Evolutionary conservation across 2,113 vertebrate species (phyloP), one percentile per base, ranked within the genome.

Genomic region (Phylloscopus whistleri): DNA sequence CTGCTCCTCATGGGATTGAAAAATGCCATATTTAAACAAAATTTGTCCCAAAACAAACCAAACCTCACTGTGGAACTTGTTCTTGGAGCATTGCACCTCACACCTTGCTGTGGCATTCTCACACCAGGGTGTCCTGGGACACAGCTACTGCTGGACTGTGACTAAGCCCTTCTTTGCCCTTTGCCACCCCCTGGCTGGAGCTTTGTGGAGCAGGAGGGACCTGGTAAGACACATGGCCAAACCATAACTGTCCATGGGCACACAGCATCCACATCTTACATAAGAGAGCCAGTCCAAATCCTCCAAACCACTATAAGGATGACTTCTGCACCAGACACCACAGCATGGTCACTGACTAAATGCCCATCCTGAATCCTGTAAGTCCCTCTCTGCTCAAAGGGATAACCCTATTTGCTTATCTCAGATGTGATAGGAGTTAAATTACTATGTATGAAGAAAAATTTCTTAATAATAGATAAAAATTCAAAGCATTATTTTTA

Each of bases 171-270:
- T 52, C 72, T 67, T 84, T 19, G 8, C 14, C 30, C 12, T 94
- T 77, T 75, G 14, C 30, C 13, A n/a, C 0, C 2, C 1, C 9
- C 15, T 48, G 22, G 7, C 0, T 53, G 46, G 83, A 85, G 20
- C 0, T 85, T 69, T 74, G 15, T 12, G 14, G 15, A 87, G 23
- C 19, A 35, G 23, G 13, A 64, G 13, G 9, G 27, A 56, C 20
- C 5, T 1, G 0, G 2, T 27, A 59, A 41, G 31, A 21, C 37
- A 28, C 16, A 11, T 21, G 10, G 4, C 19, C 60, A 60, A 73
- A 37, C 6, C 13, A 35, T 19, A 48, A 33, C 13, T 26, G 17
- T 4, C 68, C 73, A 14, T 20, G 7, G 20, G 24, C 41, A 44
- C 31, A 37, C 4, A 52, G 7, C 35, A 70, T 48, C 16, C 31